Evolutionary conservation across 2,113 vertebrate species (phyloP), one percentile per base, ranked within the genome.

Genomic region (Ellobius talpinus): DNA sequence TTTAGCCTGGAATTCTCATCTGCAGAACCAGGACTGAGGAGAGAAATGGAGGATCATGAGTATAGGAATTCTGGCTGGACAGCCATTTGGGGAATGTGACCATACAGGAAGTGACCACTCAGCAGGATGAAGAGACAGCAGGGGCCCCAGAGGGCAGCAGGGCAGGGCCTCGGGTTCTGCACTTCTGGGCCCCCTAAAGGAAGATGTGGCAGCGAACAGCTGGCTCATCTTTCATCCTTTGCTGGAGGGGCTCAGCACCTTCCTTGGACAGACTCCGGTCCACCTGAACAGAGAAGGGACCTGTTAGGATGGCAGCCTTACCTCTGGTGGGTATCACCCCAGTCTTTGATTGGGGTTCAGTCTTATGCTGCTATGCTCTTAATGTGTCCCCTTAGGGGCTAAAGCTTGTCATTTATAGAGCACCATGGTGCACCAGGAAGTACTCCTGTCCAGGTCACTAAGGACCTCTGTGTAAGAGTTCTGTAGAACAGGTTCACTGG

Each of bases 381-480:
- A 77, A 61, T 13, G 58, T 42, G 8, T 61, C 66, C 31, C 0
- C 0, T 10, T 7, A 12, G 88, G 19, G 21, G 7, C 29, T 3
- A 39, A 21, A 5, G 68, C 8, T 23, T 45, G 72, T 29, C 6
- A 2, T 17, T 42, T 39, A 11, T 4, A 7, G 65, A 17, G 1
- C 0, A 0, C 13, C 39, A 0, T 2, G 1, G 12, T 7, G 39
- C 19, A 24, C 55, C 0, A 0, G 81, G 86, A 58, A 36, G 36
- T 0, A 2, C 23, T n/a, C 14, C 2, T 12, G 73, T 31, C 11
- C 21, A 3, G 0, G 5, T 52, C n/a, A 36, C 19, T 58, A 2
- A 9, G 7, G 2, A 6, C 74, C 78, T 70, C 16, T 0, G 58
- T 14, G 45, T 3, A 12, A 3, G 79, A 33, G 26, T 26, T 6